These are phyloP conservation scores for Mareca strepera DNA, from an alignment of 2,797 vertebrate species.

Conservation along the genomic window DNA sequence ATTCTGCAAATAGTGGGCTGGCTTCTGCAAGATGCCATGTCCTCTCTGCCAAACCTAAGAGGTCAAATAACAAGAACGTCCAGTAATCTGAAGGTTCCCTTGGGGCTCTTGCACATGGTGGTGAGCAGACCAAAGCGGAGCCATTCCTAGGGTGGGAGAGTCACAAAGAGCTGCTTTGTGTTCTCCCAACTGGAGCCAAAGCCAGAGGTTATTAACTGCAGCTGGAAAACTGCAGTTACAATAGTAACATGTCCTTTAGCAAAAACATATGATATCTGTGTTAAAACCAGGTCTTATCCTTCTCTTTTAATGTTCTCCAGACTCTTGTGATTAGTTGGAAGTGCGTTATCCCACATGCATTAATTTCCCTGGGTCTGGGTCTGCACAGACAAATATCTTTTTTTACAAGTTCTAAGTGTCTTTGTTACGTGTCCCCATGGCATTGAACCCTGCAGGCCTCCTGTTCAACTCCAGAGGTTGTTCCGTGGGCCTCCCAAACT, in stretches of 20 bases:
- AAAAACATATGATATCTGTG: background rate
- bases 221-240: constrained; percentile 13
- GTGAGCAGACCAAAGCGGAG: background rate
- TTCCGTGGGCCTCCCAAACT: background rate
- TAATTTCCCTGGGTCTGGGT: background rate
- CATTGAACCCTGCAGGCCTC: background rate
- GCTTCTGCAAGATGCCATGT: background rate
- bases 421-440: background rate
- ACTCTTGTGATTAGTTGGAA: background rate
- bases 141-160: background rate
- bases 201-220: background rate
- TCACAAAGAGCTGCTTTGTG: background rate
- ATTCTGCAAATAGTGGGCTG: background rate
- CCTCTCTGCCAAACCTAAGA: background rate
- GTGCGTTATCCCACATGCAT: background rate
- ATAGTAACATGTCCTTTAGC: background rate
- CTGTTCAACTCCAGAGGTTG: background rate
- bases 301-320: background rate
- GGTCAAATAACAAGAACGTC: background rate
- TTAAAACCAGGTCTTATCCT: constrained; percentile 11
- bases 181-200: constrained; percentile 5
- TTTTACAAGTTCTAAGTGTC: background rate
- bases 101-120: background rate
- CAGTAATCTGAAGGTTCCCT: background rate
- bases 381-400: background rate